Percentiles rank a stretch among this genome's conserved stretches.
Conservation (phyloP, 2,888 invertebrate species). For the Trissolcus brochymenae region DNA sequence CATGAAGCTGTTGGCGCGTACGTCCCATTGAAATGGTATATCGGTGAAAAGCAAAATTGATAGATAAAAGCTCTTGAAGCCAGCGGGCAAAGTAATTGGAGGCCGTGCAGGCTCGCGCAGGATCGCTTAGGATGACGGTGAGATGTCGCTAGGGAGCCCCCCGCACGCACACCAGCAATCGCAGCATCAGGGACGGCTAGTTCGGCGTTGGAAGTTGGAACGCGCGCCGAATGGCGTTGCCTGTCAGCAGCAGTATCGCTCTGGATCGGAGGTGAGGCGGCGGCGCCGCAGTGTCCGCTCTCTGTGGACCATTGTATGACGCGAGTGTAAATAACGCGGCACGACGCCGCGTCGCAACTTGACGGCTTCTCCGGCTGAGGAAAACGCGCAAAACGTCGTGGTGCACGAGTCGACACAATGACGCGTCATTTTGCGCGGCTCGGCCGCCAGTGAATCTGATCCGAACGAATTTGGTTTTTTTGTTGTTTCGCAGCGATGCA, state of each 20-base stretch:
- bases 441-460: constrained; percentile 2
- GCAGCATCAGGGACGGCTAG: constrained; percentile 1
- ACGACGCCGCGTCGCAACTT: constrained; percentile 30
- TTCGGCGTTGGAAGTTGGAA: background rate
- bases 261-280: constrained; percentile 22
- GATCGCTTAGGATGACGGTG: no score
- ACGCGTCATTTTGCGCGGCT: constrained; percentile 9
- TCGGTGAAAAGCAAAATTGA: no score
- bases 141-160: background rate
- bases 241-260: constrained; percentile 12
- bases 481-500: no score
- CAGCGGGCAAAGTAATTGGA: no score
- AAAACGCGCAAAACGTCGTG: background rate
- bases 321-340: constrained; percentile 28
- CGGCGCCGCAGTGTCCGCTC: constrained; percentile 42
- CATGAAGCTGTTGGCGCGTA: no score
- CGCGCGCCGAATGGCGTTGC: constrained; percentile 13
- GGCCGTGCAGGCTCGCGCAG: no score
- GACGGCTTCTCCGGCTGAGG: background rate
- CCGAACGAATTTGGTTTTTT: background rate
- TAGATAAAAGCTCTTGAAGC: no score
- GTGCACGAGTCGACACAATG: background rate
- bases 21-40: no score
- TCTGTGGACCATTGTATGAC: constrained; percentile 32
- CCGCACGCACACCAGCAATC: no score